Evolutionary conservation across 1,140 invertebrate genomes (phyloP).

Genomic region (Micrasema minimum): DNA sequence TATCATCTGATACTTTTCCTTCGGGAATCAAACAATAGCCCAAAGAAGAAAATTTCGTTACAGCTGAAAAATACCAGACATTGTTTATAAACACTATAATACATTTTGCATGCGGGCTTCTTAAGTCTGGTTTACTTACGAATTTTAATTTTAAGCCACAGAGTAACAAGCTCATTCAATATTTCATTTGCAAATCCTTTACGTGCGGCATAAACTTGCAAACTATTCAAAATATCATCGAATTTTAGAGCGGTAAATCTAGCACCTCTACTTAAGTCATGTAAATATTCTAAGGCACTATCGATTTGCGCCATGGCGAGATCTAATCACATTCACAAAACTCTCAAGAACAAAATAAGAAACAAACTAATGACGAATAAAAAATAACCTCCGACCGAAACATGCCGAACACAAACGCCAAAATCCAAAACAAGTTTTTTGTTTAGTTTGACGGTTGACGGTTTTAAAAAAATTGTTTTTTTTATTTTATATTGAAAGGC

Average conservation of each 20-base stretch:
- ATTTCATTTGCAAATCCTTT: conserved; percentile 35
- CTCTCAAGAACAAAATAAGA: too few relatives aligned
- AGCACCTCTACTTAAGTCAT: conserved; percentile 61
- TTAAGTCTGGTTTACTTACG: too few relatives aligned
- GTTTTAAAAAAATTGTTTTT: too few relatives aligned
- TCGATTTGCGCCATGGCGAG: conserved; percentile 58
- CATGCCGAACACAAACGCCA: too few relatives aligned
- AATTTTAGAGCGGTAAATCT: conserved; percentile 24
- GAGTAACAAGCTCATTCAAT: conserved; percentile 19
- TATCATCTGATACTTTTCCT: conserved; percentile 56
- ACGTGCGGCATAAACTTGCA: conserved; percentile 24
- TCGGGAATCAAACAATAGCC: conserved; percentile 61
- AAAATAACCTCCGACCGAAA: too few relatives aligned
- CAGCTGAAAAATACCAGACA: conserved; percentile 57
- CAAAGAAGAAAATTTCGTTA: conserved; percentile 62
- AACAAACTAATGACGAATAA: too few relatives aligned
- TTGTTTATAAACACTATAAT: too few relatives aligned
- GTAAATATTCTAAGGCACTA: conserved; percentile 62
- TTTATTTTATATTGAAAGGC: too few relatives aligned
- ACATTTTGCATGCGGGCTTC: too few relatives aligned
- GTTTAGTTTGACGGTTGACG: too few relatives aligned
- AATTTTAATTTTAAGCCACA: conserved; percentile 42
- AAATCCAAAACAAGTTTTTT: too few relatives aligned
- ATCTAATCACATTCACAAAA: too few relatives aligned
- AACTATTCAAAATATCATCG: conserved; percentile 28